phyloP scores from a whole-genome alignment of 1,140 invertebrate genomes.

The Gonioctena quinquepunctata region DNA sequence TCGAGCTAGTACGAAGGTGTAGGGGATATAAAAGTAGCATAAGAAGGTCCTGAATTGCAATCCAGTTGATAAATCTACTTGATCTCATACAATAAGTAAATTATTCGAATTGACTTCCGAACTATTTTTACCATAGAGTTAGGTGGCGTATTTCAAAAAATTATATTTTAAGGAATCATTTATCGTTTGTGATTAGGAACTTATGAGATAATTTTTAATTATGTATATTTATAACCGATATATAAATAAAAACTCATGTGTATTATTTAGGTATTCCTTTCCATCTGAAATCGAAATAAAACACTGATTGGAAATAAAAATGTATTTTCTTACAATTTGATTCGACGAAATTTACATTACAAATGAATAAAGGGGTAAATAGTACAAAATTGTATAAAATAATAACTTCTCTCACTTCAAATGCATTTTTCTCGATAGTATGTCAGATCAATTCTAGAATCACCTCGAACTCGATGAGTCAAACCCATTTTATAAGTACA shows the following conservation, averaged over 20 bases:
- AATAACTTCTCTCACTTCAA: constrained; percentile 10
- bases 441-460: background rate
- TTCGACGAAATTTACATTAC: constrained; percentile 17
- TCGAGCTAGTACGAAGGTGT: constrained; percentile 74
- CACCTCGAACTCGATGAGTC: background rate
- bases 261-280: background rate
- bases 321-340: constrained; percentile 21
- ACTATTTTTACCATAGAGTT: no score
- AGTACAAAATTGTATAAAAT: constrained; percentile 24
- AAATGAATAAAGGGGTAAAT: constrained; percentile 9
- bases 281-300: constrained; percentile 6
- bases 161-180: background rate
- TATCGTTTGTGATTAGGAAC: no score
- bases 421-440: background rate
- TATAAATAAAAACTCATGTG: background rate
- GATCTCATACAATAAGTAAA: constrained; percentile 3
- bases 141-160: background rate
- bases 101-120: no score
- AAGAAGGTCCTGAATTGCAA: constrained; percentile 7
- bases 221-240: background rate
- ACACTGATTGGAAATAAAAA: constrained; percentile 1
- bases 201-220: no score
- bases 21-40: constrained; percentile 45
- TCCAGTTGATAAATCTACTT: background rate
- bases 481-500: background rate